phyloP scores from a whole-genome alignment of 2,113 vertebrate genomes.

The Equus przewalskii region DNA sequence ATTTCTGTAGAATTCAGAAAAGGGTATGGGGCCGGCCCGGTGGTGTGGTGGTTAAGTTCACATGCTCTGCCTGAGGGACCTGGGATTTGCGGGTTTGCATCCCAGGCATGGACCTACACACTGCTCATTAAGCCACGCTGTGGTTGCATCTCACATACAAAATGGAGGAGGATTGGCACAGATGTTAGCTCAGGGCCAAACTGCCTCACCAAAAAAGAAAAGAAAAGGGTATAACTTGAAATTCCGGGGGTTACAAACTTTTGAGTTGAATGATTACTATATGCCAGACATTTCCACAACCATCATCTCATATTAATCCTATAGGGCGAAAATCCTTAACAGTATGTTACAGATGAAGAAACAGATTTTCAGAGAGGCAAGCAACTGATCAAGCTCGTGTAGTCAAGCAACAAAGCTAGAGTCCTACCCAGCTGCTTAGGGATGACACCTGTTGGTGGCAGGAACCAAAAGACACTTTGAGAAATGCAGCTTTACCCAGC shows the following conservation, averaged over 20 bases:
- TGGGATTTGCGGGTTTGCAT: too few relatives aligned
- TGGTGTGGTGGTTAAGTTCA: too few relatives aligned
- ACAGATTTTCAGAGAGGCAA: neutral
- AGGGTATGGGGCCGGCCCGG: too few relatives aligned
- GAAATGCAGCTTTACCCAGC: neutral
- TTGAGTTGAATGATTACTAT: neutral
- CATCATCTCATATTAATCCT: neutral
- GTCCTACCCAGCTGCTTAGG: neutral
- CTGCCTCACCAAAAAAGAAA: too few relatives aligned
- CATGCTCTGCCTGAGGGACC: too few relatives aligned
- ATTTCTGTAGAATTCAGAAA: neutral
- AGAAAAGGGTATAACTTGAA: neutral
- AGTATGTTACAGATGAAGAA: neutral
- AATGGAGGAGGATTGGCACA: too few relatives aligned
- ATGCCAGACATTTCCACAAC: neutral
- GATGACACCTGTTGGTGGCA: neutral
- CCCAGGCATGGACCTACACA: too few relatives aligned
- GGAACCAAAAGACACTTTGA: neutral
- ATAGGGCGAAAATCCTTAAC: neutral
- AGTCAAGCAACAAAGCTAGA: neutral
- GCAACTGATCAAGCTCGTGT: neutral
- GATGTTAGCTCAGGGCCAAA: too few relatives aligned
- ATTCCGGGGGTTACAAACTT: neutral
- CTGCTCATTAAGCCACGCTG: too few relatives aligned
- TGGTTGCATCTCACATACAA: too few relatives aligned